Conservation (phyloP, 2,888 invertebrate genomes). For the Phengaris arion region DNA sequence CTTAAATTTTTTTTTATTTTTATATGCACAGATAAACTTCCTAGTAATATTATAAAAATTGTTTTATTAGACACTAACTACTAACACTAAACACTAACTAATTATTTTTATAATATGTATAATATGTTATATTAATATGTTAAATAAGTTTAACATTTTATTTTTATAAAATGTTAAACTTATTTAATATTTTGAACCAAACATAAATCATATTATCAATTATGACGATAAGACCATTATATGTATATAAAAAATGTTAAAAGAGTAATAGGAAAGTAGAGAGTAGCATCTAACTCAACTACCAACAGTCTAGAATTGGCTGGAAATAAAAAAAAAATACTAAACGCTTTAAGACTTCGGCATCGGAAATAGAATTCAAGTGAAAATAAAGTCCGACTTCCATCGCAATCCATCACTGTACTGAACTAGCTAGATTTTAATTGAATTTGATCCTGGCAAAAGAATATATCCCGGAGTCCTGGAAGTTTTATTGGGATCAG, state of each 20-base stretch:
- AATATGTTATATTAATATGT: too few relatives aligned
- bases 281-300: background rate
- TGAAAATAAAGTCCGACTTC: constrained; percentile 17
- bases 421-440: constrained; percentile 33
- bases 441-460: constrained; percentile 34
- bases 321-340: constrained; percentile 20
- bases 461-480: constrained; percentile 32
- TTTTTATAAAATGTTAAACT: too few relatives aligned
- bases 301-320: background rate
- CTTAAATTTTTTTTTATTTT: too few relatives aligned
- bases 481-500: constrained; percentile 46
- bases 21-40: too few relatives aligned
- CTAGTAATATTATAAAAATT: too few relatives aligned
- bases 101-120: too few relatives aligned
- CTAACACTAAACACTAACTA: too few relatives aligned
- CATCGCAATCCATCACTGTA: constrained; percentile 23
- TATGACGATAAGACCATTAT: too few relatives aligned
- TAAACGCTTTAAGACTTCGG: constrained; percentile 15
- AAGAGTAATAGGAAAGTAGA: background rate
- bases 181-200: too few relatives aligned
- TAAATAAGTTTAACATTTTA: too few relatives aligned
- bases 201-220: too few relatives aligned
- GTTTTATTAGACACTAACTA: too few relatives aligned
- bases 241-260: background rate
- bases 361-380: constrained; percentile 22